Evolutionary conservation across 2,797 vertebrate species (phyloP).

Genomic region (Rhynchonycteris naso): DNA sequence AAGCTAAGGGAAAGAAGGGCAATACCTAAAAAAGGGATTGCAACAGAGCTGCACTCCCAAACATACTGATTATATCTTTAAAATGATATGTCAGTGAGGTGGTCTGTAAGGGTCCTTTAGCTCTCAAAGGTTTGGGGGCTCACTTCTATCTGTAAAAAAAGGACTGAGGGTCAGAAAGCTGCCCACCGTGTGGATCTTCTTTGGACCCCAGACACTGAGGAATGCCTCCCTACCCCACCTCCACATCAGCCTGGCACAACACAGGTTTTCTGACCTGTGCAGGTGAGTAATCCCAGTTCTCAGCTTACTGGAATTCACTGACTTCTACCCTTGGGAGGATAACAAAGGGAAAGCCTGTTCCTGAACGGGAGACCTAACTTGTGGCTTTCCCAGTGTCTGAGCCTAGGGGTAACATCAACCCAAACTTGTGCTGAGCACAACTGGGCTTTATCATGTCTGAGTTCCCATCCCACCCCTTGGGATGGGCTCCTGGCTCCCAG

Average conservation of each 20-base stretch:
- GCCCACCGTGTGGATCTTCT: background rate
- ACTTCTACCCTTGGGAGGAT: background rate
- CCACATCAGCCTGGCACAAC: background rate
- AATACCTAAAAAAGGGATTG: background rate
- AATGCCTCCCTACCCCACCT: background rate
- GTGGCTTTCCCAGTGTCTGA: constrained; percentile 9
- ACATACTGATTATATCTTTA: background rate
- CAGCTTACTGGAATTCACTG: background rate
- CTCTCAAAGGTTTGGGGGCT: background rate
- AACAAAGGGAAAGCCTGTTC: background rate
- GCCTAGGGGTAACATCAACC: background rate
- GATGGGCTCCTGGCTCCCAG: background rate
- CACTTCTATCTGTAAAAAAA: background rate
- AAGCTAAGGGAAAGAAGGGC: background rate
- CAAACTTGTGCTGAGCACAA: background rate
- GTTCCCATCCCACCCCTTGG: background rate
- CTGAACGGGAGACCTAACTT: background rate
- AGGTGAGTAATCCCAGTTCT: background rate
- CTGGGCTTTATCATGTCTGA: background rate
- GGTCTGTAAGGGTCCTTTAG: background rate
- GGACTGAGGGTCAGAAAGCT: background rate
- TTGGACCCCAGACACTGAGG: background rate
- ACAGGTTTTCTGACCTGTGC: background rate
- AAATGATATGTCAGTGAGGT: background rate
- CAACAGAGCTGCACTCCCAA: background rate